phyloP scores from a whole-genome alignment of 2,888 invertebrate genomes.

The Anagyrus pseudococci region DNA sequence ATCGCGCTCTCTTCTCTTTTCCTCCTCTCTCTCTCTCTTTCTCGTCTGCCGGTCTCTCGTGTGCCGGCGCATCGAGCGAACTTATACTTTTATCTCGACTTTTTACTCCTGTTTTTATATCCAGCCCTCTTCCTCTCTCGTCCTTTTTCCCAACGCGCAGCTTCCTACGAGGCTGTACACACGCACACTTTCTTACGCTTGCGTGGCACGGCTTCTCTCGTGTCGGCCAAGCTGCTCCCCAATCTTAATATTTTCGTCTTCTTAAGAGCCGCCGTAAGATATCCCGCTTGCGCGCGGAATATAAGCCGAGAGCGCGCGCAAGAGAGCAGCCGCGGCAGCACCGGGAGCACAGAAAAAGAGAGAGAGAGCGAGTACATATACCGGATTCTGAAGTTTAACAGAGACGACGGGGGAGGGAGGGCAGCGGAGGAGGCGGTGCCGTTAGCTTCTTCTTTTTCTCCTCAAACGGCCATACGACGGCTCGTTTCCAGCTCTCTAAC shows the following conservation, averaged over 20 bases:
- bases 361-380: too few relatives aligned
- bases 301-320: not conserved
- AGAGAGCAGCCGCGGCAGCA: not conserved
- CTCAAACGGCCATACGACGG: not conserved
- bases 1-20: too few relatives aligned
- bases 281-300: conserved; percentile 19
- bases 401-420: not conserved
- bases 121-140: not conserved
- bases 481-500: conserved; percentile 21
- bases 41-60: conserved; percentile 8
- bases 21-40: conserved; percentile 6
- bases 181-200: too few relatives aligned
- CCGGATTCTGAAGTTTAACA: conserved; percentile 17
- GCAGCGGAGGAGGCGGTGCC: not conserved
- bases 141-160: not conserved
- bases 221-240: conserved; percentile 22
- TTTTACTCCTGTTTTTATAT: conserved; percentile 31
- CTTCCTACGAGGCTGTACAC: too few relatives aligned
- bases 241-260: conserved; percentile 40
- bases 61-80: conserved; percentile 30
- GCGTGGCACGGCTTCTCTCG: not conserved
- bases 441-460: conserved; percentile 6
- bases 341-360: too few relatives aligned
- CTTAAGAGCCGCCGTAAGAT: conserved; percentile 31
- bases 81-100: conserved; percentile 38